Base-by-base conservation (phyloP, 2,888 invertebrate species). In the Neoitamus cyanurus region DNA sequence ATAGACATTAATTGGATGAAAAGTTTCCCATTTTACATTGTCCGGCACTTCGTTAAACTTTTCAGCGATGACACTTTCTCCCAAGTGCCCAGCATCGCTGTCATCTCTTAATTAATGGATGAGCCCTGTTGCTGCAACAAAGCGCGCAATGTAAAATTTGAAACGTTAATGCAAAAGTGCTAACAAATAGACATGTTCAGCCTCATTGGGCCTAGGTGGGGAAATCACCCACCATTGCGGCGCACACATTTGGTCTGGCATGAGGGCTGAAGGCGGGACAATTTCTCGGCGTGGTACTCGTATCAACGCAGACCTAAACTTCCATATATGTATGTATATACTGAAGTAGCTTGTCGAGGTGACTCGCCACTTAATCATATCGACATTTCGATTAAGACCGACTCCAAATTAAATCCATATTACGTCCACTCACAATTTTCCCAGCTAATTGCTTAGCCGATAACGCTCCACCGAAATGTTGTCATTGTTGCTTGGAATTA, bases 21-120 rank as follows among this genome's bases (percentile, higher is more conserved):
- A 80, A 80, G 78, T 80, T 58, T 48, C 15, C 58, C 58, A 58
- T 48, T 80, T 80, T 80, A 80, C 78, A 80, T 58, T 80, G 78
- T 80, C 78, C 48, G 58, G 58, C 58, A 80, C 78, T 58, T 58
- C 58, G 58, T 80, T 80, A 80, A 80, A 80, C 58, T 80, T 80
- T 80, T 80, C 78, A 80, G 34, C 58, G 37, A 31, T 58, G 78
- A 20, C 31, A 80, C 78, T 80, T 34, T 58, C 37, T 28, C 48
- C 78, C 58, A 31, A 80, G 58, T 58, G 31, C 78, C 48, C 78
- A 80, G 78, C 78, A 58, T 58, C 37, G 20, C 58, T 80, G 78
- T 80, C 78, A 80, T 20, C 78, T 48, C 78, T 58, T 80, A 80
- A 80, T 80, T 80, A 80, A 80, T 80, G 58, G 78, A 80, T 80